These are phyloP conservation scores for Sarcophaga bullata DNA, from an alignment of 1,140 invertebrate genomes.

Conservation along the genomic window DNA sequence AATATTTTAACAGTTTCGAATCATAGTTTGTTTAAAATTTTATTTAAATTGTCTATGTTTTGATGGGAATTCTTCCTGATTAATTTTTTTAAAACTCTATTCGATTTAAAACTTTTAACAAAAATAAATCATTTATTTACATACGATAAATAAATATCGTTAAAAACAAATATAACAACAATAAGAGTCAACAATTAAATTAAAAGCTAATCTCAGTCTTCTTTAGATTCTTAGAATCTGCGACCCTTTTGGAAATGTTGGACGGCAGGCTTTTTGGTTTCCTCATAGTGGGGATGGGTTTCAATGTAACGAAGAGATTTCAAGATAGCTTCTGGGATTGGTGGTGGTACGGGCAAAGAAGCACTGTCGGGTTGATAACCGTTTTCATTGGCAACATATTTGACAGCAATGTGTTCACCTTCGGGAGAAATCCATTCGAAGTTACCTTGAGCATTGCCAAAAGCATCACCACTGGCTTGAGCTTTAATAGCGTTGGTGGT, in stretches of 20 bases:
- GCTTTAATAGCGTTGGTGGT: slow-evolving; percentile 69
- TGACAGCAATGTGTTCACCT: slow-evolving; percentile 72
- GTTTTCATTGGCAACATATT: slow-evolving; percentile 68
- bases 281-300: slow-evolving; percentile 54
- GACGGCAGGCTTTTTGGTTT: background rate
- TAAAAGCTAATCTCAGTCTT: no score
- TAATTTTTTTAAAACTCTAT: no score
- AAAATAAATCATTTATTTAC: background rate
- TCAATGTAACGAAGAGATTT: slow-evolving; percentile 68
- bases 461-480: slow-evolving; percentile 53
- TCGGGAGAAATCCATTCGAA: slow-evolving; percentile 71
- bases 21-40: no score
- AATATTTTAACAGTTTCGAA: no score
- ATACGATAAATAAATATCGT: background rate
- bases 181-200: no score
- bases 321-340: slow-evolving; percentile 74
- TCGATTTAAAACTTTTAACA: background rate
- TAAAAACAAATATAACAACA: background rate
- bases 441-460: slow-evolving; percentile 54
- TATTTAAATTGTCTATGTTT: no score
- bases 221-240: background rate
- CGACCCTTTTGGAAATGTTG: background rate
- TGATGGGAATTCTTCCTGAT: no score
- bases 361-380: slow-evolving; percentile 69
- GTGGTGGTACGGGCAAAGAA: slow-evolving; percentile 73